These are phyloP conservation scores for Buphagus erythrorhynchus DNA, from an alignment of 2,797 vertebrate species.

Conservation along the genomic window DNA sequence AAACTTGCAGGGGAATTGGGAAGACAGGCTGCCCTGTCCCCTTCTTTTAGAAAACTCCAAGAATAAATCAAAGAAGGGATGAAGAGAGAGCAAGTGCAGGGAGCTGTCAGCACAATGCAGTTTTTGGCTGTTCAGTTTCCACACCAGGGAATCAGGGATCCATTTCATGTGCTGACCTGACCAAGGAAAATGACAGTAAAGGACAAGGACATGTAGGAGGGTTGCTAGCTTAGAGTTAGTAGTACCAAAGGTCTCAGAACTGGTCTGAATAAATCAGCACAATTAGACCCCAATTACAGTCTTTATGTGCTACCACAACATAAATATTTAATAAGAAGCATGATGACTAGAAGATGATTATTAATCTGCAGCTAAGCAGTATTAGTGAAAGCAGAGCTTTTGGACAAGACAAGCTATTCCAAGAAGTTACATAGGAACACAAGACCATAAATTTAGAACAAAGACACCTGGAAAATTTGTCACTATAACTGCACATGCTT, in stretches of 20 bases:
- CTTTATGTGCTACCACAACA: slow-evolving; percentile 10
- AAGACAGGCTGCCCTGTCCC: slow-evolving; percentile 10
- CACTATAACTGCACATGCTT: neutral
- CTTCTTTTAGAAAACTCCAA: slow-evolving; percentile 13
- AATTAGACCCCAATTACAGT: slow-evolving; percentile 28
- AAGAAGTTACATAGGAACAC: neutral
- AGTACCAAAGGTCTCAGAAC: slow-evolving; percentile 5
- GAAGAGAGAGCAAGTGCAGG: neutral
- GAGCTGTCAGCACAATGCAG: neutral
- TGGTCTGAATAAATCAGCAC: slow-evolving; percentile 54
- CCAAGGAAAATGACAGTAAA: slow-evolving; percentile 7
- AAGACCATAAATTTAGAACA: neutral
- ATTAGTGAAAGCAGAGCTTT: neutral
- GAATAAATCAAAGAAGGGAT: slow-evolving; percentile 50
- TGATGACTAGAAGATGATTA: neutral
- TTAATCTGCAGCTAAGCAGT: slow-evolving; percentile 31
- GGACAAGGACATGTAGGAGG: neutral
- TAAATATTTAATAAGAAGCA: slow-evolving; percentile 48
- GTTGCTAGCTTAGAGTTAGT: neutral
- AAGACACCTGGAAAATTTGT: neutral
- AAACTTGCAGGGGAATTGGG: neutral
- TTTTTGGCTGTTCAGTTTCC: neutral
- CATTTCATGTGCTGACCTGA: slow-evolving; percentile 10
- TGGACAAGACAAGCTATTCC: neutral
- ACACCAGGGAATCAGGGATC: neutral